Conservation (phyloP, 2,113 vertebrate species). For the Cochlearius cochlearius region DNA sequence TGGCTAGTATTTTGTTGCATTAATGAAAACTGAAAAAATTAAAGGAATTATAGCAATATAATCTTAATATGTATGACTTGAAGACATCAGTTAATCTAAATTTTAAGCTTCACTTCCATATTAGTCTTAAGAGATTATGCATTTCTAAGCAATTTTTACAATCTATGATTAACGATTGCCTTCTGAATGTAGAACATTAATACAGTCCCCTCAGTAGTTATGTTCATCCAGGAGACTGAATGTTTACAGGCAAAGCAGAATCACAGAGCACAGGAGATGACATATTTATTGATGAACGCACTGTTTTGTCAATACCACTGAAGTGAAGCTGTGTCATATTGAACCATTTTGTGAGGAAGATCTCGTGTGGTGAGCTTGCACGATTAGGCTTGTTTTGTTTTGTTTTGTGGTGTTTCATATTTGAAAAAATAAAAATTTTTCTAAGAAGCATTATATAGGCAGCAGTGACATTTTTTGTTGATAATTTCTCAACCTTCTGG, state of each 20-base stretch:
- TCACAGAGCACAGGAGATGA: background rate
- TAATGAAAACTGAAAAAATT: background rate
- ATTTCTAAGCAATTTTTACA: background rate
- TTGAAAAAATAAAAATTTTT: background rate
- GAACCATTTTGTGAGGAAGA: slow-evolving; percentile 20
- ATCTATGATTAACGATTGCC: background rate
- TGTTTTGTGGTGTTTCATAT: background rate
- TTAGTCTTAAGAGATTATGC: background rate
- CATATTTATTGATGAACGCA: slow-evolving; percentile 52
- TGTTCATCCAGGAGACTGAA: background rate
- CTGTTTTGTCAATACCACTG: slow-evolving; percentile 54
- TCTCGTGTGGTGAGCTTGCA: background rate
- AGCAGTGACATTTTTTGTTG: background rate
- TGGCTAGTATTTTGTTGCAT: background rate
- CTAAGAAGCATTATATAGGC: background rate
- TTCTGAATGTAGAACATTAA: background rate
- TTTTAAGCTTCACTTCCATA: background rate
- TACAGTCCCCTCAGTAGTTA: background rate
- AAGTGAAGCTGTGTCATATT: slow-evolving; percentile 27
- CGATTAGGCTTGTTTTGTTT: background rate
- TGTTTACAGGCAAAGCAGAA: background rate
- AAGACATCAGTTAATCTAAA: background rate
- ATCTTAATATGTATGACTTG: background rate
- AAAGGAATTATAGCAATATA: background rate
- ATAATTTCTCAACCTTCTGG: background rate